Evolutionary conservation across 2,797 vertebrate species (phyloP).

Genomic region (Scolopax rusticola): DNA sequence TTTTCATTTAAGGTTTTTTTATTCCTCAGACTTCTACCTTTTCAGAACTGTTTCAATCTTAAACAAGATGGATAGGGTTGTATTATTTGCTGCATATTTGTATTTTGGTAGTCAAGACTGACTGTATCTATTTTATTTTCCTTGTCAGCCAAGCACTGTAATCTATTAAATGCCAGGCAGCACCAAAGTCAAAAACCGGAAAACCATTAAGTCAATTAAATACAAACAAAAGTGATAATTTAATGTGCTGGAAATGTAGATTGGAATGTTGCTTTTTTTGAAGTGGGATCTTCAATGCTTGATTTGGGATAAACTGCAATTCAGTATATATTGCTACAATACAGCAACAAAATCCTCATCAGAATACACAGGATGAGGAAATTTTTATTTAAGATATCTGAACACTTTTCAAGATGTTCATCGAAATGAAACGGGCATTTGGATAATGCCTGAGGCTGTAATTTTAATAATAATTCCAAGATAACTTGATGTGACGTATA

Average conservation of each 20-base stretch:
- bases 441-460: conserved; percentile 44
- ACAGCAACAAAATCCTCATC: neutral
- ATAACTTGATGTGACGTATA: conserved; percentile 37
- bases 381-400: neutral
- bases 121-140: neutral
- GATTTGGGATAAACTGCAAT: neutral
- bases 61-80: neutral
- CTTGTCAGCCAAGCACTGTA: neutral
- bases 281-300: neutral
- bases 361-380: neutral
- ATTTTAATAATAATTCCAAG: conserved; percentile 62
- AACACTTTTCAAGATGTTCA: conserved; percentile 20
- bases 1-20: neutral
- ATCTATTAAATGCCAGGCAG: neutral
- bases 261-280: neutral
- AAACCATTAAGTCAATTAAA: neutral
- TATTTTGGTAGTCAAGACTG: neutral
- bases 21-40: neutral
- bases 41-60: neutral
- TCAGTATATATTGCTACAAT: neutral
- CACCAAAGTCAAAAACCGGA: neutral
- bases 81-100: neutral
- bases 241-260: neutral
- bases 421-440: conserved; percentile 26
- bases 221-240: neutral